Conservation (phyloP, 2,888 invertebrate genomes). For the Synergus umbraculus region DNA sequence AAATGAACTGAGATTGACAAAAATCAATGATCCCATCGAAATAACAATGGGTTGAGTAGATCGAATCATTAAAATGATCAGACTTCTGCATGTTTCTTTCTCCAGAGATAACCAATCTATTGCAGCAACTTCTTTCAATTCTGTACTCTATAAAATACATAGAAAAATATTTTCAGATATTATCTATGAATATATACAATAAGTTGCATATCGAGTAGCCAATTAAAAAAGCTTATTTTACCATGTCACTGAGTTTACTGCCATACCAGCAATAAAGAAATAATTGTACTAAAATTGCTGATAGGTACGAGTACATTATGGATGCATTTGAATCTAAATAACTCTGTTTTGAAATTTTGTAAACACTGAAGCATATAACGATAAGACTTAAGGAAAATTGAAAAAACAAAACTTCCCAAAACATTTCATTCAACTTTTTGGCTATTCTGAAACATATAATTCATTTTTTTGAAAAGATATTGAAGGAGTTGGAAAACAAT, state of each 20-base stretch:
- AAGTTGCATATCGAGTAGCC: neutral
- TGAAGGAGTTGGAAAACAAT: too few relatives aligned
- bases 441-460: neutral
- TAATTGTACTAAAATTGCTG: neutral
- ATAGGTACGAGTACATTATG: neutral
- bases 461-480: too few relatives aligned
- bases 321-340: neutral
- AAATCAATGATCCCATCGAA: neutral
- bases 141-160: neutral
- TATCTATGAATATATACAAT: neutral
- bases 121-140: neutral
- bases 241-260: neutral
- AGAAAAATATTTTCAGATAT: neutral
- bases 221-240: neutral
- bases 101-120: constrained; percentile 4
- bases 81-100: neutral
- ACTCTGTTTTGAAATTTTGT: neutral
- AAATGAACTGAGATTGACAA: neutral
- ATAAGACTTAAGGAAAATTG: constrained; percentile 1
- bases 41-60: neutral
- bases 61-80: neutral
- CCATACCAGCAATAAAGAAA: constrained; percentile 10
- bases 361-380: neutral
- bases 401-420: neutral
- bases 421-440: neutral